These are phyloP conservation scores for Bombyx mori DNA, from an alignment of 1,140 invertebrate genomes.

Conservation along the genomic window DNA sequence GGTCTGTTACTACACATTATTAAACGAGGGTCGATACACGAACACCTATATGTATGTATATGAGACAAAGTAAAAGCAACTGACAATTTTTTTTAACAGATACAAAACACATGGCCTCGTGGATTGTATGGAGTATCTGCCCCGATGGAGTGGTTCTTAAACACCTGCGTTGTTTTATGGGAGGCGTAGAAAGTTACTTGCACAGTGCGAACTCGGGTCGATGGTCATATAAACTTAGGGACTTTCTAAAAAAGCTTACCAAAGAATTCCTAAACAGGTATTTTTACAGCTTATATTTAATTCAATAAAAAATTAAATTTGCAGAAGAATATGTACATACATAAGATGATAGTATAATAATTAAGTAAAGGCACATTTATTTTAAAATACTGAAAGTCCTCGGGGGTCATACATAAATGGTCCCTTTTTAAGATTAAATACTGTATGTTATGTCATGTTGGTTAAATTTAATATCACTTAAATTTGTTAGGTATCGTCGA, in stretches of 20 bases:
- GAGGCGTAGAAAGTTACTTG: constrained; percentile 88
- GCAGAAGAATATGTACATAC: background rate
- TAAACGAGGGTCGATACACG: no score
- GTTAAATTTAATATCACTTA: background rate
- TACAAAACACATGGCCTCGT: constrained; percentile 74
- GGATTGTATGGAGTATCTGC: constrained; percentile 80
- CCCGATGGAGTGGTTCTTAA: constrained; percentile 75
- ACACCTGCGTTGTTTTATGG: constrained; percentile 86
- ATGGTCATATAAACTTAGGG: constrained; percentile 79
- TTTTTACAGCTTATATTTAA: background rate
- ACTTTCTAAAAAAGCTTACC: constrained; percentile 75
- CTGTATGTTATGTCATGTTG: background rate
- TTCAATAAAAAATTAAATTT: background rate
- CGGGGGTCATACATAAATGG: background rate
- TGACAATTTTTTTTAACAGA: constrained; percentile 41
- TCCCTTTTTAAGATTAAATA: background rate
- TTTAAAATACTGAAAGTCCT: background rate
- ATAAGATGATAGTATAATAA: no score
- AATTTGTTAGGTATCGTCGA: constrained; percentile 44
- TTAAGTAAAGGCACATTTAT: no score
- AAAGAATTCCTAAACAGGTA: constrained; percentile 56
- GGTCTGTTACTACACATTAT: no score
- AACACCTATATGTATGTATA: background rate
- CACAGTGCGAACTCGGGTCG: constrained; percentile 90
- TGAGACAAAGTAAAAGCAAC: no score